Evolutionary conservation across 2,888 invertebrate genomes (phyloP).

Genomic region (Ptychoptera albimana): DNA sequence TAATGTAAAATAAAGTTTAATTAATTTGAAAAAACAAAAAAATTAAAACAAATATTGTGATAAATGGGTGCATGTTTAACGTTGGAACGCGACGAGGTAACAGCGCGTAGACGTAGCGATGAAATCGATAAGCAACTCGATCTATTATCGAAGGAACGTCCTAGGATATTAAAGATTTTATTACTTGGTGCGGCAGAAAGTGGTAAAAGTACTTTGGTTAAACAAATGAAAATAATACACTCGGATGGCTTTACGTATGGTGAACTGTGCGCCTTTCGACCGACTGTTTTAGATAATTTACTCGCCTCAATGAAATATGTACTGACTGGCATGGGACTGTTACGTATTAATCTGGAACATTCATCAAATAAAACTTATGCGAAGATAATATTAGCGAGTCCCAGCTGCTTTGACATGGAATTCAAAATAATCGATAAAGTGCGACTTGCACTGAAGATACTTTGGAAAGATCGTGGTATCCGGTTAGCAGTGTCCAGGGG

Average conservation of each 20-base stretch:
- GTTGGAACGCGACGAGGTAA: constrained; percentile 40
- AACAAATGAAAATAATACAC: constrained; percentile 55
- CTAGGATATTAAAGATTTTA: constrained; percentile 44
- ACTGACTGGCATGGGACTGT: constrained; percentile 45
- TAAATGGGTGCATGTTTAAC: constrained; percentile 47
- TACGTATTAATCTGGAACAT: constrained; percentile 43
- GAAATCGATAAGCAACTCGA: constrained; percentile 43
- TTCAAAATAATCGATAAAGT: constrained; percentile 36
- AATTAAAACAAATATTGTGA: neutral
- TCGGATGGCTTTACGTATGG: constrained; percentile 44
- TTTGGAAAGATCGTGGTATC: constrained; percentile 48
- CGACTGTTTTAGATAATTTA: constrained; percentile 46
- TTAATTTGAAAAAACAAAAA: too few species aligned
- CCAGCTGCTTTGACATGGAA: constrained; percentile 38
- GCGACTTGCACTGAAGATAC: constrained; percentile 34
- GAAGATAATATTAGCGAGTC: constrained; percentile 33
- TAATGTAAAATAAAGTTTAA: too few species aligned
- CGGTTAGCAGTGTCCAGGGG: constrained; percentile 45
- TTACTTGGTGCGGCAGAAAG: constrained; percentile 48
- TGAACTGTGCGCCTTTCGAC: constrained; percentile 43
- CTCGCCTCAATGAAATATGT: constrained; percentile 52
- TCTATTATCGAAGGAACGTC: constrained; percentile 39
- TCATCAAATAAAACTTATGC: constrained; percentile 40
- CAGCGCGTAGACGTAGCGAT: constrained; percentile 40
- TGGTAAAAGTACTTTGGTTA: constrained; percentile 46